Evolutionary conservation across 2,888 invertebrate genomes (phyloP).

Genomic region (Eupithecia subfuscata): DNA sequence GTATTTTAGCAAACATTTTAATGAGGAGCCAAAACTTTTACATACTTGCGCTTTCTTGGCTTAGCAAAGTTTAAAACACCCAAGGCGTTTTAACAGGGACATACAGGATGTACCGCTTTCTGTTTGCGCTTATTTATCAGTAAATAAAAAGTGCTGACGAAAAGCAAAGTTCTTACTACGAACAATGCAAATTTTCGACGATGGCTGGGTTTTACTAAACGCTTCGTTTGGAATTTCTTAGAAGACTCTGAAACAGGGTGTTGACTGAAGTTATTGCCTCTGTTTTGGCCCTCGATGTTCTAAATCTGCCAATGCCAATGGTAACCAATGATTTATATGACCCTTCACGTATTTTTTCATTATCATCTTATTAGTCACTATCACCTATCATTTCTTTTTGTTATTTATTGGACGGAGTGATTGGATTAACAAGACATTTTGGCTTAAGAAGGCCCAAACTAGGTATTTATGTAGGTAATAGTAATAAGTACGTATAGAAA

Average conservation of each 20-base stretch:
- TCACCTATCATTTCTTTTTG: not conserved
- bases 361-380: not conserved
- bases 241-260: not conserved
- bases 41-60: conserved; percentile 25
- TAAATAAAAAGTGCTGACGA: conserved; percentile 20
- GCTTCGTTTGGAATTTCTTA: conserved; percentile 1
- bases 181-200: not conserved
- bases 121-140: conserved; percentile 49
- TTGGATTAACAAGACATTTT: not conserved
- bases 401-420: not conserved
- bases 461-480: too few relatives aligned
- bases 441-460: not conserved
- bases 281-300: not conserved
- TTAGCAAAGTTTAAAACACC: conserved; percentile 34
- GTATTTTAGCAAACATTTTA: not conserved
- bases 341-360: not conserved
- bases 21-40: conserved; percentile 26
- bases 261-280: not conserved
- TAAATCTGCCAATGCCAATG: not conserved
- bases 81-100: conserved; percentile 41
- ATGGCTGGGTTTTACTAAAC: not conserved
- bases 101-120: conserved; percentile 48
- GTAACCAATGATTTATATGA: not conserved
- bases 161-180: not conserved
- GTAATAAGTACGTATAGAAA: too few relatives aligned